Base-by-base conservation (phyloP, 1,140 invertebrate species). In the Asobara japonica region DNA sequence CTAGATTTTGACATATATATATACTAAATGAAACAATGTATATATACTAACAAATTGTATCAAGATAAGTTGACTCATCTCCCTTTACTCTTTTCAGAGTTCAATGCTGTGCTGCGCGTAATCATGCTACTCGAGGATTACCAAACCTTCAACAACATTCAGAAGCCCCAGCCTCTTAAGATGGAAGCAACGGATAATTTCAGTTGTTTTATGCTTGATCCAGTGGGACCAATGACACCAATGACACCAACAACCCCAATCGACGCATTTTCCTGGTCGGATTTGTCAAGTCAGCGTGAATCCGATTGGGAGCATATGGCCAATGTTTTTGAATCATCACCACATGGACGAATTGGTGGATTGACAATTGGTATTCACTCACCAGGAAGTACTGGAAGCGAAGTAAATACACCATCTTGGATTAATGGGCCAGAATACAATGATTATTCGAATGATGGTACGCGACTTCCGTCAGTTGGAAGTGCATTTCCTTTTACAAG, bases 401-500 rank as follows among this genome's bases (percentile, higher is more conserved):
- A 84, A 29, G 70, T 78, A 0, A 72, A 73, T 0, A 83, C 82
- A n/a, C 80, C 83, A 7, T 77, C 73, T 0, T 86, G 83, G 83
- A 71, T 36, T 2, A 73, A 70, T 45, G 56, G 67, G 16, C 71
- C 1, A 72, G 78, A 80, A 6, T 78, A 74, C 30, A 73, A 72
- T 10, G 81, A 82, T 27, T 77, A 77, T 25, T 79, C 81, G 0
- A 79, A 80, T 64, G 80, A 81, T 29, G 74, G 33, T 20, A 33
- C 45, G 6, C 76, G 80, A 31, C 71, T 88, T 4, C 86, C 86
- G 0, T 77, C 86, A 1, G 78, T 87, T 4, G 78, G 75, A 4
- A 80, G 80, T 0, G 86, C 85, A 0, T 88, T 88, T 25, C 84
- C 85, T 0, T 86, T 86, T 64, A 86, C 85, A 0, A 72, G 81